Evolutionary conservation across 1,140 invertebrate species (phyloP).

Genomic region (Drosophila murphyi): DNA sequence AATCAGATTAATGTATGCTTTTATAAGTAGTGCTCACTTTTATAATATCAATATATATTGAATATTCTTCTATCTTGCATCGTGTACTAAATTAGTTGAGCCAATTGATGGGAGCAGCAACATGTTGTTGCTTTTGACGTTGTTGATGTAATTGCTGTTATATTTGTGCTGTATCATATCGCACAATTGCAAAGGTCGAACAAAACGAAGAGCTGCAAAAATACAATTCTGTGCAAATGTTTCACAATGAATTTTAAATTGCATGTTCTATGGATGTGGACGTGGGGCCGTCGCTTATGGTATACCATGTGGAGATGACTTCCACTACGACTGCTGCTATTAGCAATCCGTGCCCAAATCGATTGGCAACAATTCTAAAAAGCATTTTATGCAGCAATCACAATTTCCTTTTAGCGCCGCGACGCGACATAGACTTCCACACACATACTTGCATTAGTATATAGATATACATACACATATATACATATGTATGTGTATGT

Average conservation of each 20-base stretch:
- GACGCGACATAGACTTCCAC: constrained; percentile 32
- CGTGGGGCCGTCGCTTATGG: constrained; percentile 52
- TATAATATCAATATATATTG: neutral
- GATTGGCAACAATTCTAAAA: constrained; percentile 80
- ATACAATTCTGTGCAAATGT: constrained; percentile 69
- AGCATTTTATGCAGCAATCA: constrained; percentile 81
- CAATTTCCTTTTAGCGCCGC: constrained; percentile 78
- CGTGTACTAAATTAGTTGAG: constrained; percentile 54
- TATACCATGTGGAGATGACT: constrained; percentile 23
- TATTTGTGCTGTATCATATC: constrained; percentile 56
- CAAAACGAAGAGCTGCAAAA: constrained; percentile 43
- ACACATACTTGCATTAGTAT: neutral
- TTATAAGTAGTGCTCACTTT: no score
- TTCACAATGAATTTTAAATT: constrained; percentile 79
- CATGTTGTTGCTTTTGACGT: constrained; percentile 56
- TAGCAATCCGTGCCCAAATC: constrained; percentile 75
- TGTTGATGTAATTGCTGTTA: constrained; percentile 40
- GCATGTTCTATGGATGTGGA: constrained; percentile 58
- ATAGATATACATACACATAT: constrained; percentile 8
- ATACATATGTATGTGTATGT: constrained; percentile 1
- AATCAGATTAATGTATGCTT: no score
- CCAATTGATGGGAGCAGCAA: constrained; percentile 61
- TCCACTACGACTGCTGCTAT: constrained; percentile 34
- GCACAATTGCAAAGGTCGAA: constrained; percentile 54
- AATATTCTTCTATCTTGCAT: neutral